Percentiles rank a stretch among this genome's conserved stretches.
Evolutionary conservation across 2,797 vertebrate species (phyloP).

Genomic region (Chromis chromis): DNA sequence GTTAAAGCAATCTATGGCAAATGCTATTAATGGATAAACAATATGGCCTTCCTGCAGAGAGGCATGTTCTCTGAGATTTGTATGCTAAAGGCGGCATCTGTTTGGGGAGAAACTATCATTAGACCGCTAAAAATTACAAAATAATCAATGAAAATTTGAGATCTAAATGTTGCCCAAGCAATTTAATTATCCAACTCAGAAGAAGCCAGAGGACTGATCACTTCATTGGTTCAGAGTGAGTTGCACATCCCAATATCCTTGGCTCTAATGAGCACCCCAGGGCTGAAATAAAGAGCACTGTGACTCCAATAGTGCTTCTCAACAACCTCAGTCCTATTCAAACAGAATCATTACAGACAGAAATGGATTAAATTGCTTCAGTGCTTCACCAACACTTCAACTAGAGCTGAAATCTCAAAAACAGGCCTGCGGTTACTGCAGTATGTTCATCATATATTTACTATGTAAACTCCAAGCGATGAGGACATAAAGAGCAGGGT

Average conservation of each 20-base stretch:
- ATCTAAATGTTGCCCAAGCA: constrained; percentile 50
- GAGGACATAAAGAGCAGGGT: constrained; percentile 7
- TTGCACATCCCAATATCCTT: constrained; percentile 61
- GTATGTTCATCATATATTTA: constrained; percentile 28
- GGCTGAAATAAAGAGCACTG: constrained; percentile 65
- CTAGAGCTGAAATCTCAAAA: constrained; percentile 29
- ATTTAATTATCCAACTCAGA: constrained; percentile 65
- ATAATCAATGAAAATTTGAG: constrained; percentile 49
- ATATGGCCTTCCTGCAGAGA: constrained; percentile 9
- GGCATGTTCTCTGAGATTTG: constrained; percentile 7
- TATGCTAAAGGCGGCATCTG: constrained; percentile 21
- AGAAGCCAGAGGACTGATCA: constrained; percentile 67
- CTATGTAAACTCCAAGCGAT: constrained; percentile 28
- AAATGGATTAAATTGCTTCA: constrained; percentile 58
- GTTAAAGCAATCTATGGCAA: constrained; percentile 7
- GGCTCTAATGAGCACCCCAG: constrained; percentile 71
- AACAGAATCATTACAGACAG: constrained; percentile 60
- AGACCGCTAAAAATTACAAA: constrained; percentile 24
- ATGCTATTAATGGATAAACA: not conserved
- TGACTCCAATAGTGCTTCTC: constrained; percentile 56
- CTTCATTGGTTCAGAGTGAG: constrained; percentile 66
- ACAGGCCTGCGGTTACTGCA: constrained; percentile 29
- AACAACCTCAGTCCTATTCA: constrained; percentile 62
- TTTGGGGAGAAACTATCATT: constrained; percentile 19
- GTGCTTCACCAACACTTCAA: constrained; percentile 35